A percentile compares a stretch with the other conserved stretches of the same genome.
These are phyloP conservation scores for Cairina moschata DNA, from an alignment of 2,113 vertebrate species.

Conservation along the genomic window DNA sequence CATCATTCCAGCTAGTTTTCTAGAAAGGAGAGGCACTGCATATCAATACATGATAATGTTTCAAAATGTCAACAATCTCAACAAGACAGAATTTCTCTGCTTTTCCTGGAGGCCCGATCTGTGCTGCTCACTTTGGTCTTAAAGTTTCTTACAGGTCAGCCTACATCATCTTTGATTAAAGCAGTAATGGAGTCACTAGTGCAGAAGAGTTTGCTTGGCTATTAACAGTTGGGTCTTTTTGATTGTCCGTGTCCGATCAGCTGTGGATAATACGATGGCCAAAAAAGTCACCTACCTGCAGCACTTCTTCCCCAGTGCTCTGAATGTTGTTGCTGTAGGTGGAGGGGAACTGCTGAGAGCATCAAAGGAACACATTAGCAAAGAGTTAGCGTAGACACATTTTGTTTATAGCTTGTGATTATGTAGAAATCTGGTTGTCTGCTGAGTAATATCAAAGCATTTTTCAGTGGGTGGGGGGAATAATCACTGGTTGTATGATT, in stretches of 20 bases:
- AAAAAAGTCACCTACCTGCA: not conserved
- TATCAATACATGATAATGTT: not conserved
- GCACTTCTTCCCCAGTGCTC: not conserved
- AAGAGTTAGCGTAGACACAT: not conserved
- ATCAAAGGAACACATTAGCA: not conserved
- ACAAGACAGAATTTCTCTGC: not conserved
- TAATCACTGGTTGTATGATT: conserved; percentile 63
- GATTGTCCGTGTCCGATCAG: not conserved
- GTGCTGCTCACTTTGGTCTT: not conserved
- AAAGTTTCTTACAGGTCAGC: not conserved
- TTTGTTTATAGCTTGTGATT: not conserved
- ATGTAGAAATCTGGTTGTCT: not conserved
- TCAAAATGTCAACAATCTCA: not conserved
- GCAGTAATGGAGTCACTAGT: not conserved
- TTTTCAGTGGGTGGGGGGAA: conserved; percentile 47
- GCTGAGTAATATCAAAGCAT: not conserved
- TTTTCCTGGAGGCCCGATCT: not conserved
- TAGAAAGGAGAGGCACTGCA: not conserved
- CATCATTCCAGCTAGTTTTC: not conserved
- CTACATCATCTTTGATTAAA: not conserved
- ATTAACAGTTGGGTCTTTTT: not conserved
- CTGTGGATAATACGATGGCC: not conserved
- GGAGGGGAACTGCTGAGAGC: not conserved
- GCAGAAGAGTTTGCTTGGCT: not conserved
- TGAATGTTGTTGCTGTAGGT: not conserved